Evolutionary conservation across 2,113 vertebrate genomes (phyloP), one percentile per base, ranked within the genome.

Genomic region (Neolamprologus cancellatus): DNA sequence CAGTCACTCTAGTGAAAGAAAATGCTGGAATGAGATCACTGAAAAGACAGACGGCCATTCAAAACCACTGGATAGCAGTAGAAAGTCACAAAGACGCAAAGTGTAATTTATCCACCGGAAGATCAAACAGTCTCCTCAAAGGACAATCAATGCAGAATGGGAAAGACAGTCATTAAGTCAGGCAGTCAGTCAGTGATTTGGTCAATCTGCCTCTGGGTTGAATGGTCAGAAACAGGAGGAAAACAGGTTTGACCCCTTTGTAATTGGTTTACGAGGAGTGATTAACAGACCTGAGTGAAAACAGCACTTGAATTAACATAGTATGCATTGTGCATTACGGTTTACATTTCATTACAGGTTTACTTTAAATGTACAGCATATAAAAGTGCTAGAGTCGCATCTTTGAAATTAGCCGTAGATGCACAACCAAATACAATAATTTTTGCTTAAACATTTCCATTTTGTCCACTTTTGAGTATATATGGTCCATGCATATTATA

Each of bases 241-340:
- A 64, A 76, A 87, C 10, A 59, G 82, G 74, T 78, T 90, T 92
- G 89, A 94, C 93, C 39, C 12, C 54, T 74, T 91, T 84, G 55
- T 87, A 83, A 94, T 87, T 87, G 81, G 79, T 90, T 92, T 86
- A 87, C 55, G 52, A 78, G 64, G 78, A 85, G 59, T 69, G 76
- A 48, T 87, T 76, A 84, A 85, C 23, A 88, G 93, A 92, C 89
- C 86, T 64, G 93, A 92, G 71, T 59, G 52, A 79, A 91, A 94
- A 93, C 88, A 94, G 93, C 94, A 94, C 92, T 94, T 94, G 92
- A 87, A 80, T 88, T 46, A 54, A 78, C 23, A 44, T 17, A 3
- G 66, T 48, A 81, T 30, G 83, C 13, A 54, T 36, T 14, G 23
- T 74, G 69, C 41, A 48, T 48, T 76, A 48, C 15, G 1, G 20